A percentile compares a stretch with the other conserved stretches of the same genome.
Conservation (phyloP, 2,888 invertebrate species). For the Ametastegia equiseti region DNA sequence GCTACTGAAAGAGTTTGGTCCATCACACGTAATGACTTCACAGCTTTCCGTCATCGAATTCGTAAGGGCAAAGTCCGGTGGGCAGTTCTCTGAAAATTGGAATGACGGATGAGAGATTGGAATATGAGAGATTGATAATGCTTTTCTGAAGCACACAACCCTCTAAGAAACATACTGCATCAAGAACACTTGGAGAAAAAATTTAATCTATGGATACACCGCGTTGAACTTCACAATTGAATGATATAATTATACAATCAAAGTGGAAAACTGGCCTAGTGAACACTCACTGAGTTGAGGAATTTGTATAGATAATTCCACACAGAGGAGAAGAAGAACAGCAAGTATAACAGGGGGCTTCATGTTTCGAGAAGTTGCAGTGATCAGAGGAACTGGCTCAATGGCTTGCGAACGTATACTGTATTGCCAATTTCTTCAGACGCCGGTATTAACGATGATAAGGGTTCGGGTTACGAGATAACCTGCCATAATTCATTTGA, state of each 20-base stretch:
- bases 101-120: neutral
- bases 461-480: neutral
- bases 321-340: neutral
- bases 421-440: neutral
- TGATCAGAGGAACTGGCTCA: neutral
- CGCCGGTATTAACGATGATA: neutral
- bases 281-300: neutral
- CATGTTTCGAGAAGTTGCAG: neutral
- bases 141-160: too few species aligned
- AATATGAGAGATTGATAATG: too few species aligned
- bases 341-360: neutral
- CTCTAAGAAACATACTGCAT: too few species aligned
- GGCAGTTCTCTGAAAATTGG: neutral
- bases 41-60: neutral
- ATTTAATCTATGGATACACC: too few species aligned
- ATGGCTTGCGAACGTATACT: neutral
- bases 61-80: neutral
- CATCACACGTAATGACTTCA: neutral
- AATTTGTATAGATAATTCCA: neutral
- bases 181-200: too few species aligned
- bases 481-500: too few species aligned
- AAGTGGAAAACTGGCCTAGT: neutral
- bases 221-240: too few species aligned
- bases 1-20: neutral
- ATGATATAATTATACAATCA: neutral